Percentiles rank a stretch among this genome's conserved stretches.
Conservation (phyloP, 2,888 invertebrate species). For the Campopleginae sp. region DNA sequence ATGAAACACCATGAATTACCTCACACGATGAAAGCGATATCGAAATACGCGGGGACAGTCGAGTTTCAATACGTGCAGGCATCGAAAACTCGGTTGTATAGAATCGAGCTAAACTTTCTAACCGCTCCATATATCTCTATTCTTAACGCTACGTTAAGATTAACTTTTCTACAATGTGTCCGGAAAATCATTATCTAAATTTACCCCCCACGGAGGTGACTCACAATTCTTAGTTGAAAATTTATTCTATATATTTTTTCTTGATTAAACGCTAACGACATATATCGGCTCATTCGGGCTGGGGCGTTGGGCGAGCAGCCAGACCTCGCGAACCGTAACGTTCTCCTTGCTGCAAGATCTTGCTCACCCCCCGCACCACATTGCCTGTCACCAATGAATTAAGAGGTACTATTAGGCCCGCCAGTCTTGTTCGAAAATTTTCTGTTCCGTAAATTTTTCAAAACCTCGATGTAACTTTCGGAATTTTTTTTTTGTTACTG, state of each 20-base stretch:
- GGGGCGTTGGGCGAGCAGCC: background rate
- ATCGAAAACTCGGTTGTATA: conserved; percentile 49
- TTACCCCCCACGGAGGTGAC: background rate
- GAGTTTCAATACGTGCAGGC: conserved; percentile 66
- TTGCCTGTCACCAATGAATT: background rate
- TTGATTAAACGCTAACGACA: too few species aligned
- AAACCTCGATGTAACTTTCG: too few species aligned
- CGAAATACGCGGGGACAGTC: conserved; percentile 36
- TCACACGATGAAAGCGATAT: conserved; percentile 69
- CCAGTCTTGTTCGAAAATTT: too few species aligned
- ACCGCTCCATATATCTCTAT: conserved; percentile 69
- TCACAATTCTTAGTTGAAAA: background rate
- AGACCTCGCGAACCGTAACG: background rate
- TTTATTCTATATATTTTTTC: background rate
- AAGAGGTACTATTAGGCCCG: background rate
- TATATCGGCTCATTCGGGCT: background rate
- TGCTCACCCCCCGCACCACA: background rate
- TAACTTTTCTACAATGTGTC: conserved; percentile 8
- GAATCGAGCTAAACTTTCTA: conserved; percentile 67
- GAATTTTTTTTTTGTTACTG: too few species aligned
- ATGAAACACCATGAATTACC: conserved; percentile 63
- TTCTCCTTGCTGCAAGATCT: background rate
- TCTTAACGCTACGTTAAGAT: conserved; percentile 24
- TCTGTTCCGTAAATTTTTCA: too few species aligned
- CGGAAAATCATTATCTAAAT: background rate